Percentiles rank a stretch among this genome's conserved stretches.
Evolutionary conservation across 2,888 invertebrate species (phyloP).

Genomic region (Hydrotaea diabolus): DNA sequence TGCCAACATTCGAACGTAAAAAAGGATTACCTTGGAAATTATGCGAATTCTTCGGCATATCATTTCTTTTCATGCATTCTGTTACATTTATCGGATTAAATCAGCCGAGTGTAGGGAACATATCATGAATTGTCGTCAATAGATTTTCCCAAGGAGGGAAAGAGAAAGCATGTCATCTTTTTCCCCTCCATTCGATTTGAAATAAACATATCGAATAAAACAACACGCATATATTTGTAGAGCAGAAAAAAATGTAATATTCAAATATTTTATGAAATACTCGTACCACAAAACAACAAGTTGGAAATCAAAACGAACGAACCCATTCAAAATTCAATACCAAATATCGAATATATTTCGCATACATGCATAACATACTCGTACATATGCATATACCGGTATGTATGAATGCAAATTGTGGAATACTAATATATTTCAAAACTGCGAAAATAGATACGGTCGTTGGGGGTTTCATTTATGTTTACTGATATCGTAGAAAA

Average conservation of each 20-base stretch:
- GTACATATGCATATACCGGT: too few relatives aligned
- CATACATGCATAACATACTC: neutral
- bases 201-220: neutral
- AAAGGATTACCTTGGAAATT: slow-evolving; percentile 1
- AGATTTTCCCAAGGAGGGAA: neutral
- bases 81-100: neutral
- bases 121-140: neutral
- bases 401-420: neutral
- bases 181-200: neutral
- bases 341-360: neutral
- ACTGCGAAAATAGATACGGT: slow-evolving; percentile 1
- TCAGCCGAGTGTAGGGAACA: neutral
- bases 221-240: neutral
- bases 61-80: neutral
- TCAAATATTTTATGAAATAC: too few relatives aligned
- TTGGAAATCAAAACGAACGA: too few relatives aligned
- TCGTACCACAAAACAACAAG: too few relatives aligned
- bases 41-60: neutral
- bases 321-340: neutral
- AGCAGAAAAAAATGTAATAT: too few relatives aligned
- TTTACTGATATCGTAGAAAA: neutral
- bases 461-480: neutral
- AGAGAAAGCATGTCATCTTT: neutral
- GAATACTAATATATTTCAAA: neutral
- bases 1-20: neutral